Evolutionary conservation across 2,888 invertebrate species (phyloP).

Genomic region (Tiphia femorata): DNA sequence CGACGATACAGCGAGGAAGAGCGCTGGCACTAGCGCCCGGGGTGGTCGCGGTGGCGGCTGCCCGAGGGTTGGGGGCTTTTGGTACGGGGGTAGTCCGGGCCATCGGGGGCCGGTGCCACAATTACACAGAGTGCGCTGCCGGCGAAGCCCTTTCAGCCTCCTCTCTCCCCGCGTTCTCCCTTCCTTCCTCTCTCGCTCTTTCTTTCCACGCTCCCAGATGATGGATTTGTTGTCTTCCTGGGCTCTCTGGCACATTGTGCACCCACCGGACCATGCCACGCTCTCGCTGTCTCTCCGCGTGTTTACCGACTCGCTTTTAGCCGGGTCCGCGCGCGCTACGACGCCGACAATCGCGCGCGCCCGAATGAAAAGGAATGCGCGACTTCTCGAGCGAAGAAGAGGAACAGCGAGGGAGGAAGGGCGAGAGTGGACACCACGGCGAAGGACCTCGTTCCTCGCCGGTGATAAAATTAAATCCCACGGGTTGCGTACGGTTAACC

Average conservation of each 20-base stretch:
- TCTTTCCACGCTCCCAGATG: slow-evolving; percentile 42
- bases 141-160: slow-evolving; percentile 54
- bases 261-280: slow-evolving; percentile 14
- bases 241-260: slow-evolving; percentile 47
- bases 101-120: slow-evolving; percentile 58
- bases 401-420: slow-evolving; percentile 15
- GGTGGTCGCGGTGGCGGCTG: background rate
- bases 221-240: slow-evolving; percentile 58
- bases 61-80: slow-evolving; percentile 30
- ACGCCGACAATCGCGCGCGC: slow-evolving; percentile 13
- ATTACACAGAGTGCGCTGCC: slow-evolving; percentile 60
- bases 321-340: background rate
- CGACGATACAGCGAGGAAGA: slow-evolving; percentile 1
- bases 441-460: background rate
- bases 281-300: background rate
- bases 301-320: background rate
- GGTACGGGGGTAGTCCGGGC: slow-evolving; percentile 46
- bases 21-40: slow-evolving; percentile 5
- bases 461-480: background rate
- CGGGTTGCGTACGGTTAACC: background rate
- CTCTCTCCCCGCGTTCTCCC: slow-evolving; percentile 31
- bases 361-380: slow-evolving; percentile 8
- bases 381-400: background rate
- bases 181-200: slow-evolving; percentile 26
- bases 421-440: too few species aligned